Evolutionary conservation across 37 sponge, comb jelly and placozoan genomes (phyloP).

Genomic region (Chondrosia reniformis): DNA sequence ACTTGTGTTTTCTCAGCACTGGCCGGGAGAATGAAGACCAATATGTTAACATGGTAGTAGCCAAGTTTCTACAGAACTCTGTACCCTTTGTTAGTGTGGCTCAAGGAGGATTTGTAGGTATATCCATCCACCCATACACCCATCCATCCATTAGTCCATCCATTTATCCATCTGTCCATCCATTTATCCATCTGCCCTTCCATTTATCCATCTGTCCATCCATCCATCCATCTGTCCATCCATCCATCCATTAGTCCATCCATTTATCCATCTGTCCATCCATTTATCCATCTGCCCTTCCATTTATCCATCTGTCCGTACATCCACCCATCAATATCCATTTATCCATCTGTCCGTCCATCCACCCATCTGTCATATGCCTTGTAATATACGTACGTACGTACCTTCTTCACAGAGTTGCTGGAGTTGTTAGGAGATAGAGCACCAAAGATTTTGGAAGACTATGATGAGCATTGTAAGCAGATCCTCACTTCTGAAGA

Average conservation of each 20-base stretch:
- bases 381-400: too few relatives aligned
- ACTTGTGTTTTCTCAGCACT: constrained; percentile 89
- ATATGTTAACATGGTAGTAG: constrained; percentile 87
- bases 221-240: too few relatives aligned
- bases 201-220: too few relatives aligned
- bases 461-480: constrained; percentile 40
- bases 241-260: neutral
- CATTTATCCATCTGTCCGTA: too few relatives aligned
- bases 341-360: too few relatives aligned
- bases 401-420: constrained; percentile 27
- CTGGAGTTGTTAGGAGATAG: constrained; percentile 32
- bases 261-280: too few relatives aligned
- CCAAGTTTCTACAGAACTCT: constrained; percentile 86
- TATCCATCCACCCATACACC: neutral
- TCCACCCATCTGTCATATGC: neutral
- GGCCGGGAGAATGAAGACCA: constrained; percentile 92
- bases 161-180: too few relatives aligned
- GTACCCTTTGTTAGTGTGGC: constrained; percentile 74
- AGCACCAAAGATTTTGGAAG: constrained; percentile 41
- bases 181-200: too few relatives aligned
- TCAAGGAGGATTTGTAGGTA: constrained; percentile 75
- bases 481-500: neutral
- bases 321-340: too few relatives aligned
- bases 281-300: neutral
- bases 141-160: neutral